A percentile compares a stretch with the other conserved stretches of the same genome.
Conservation (phyloP, 2,888 invertebrate species). For the Oxycera nigricornis region DNA sequence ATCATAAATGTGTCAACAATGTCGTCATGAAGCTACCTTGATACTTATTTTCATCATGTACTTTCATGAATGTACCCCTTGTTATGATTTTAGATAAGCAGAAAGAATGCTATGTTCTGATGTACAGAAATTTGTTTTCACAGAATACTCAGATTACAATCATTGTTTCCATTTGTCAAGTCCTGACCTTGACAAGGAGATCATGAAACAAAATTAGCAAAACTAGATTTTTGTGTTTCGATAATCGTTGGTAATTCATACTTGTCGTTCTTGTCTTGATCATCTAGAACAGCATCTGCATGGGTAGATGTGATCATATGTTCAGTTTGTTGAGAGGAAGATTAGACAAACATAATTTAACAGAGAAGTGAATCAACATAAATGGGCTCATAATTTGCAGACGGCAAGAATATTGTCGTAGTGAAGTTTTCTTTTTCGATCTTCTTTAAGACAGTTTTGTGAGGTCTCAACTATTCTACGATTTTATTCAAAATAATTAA, state of each 20-base stretch:
- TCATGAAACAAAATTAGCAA: neutral
- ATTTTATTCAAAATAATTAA: no score
- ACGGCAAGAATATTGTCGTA: no score
- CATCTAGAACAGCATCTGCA: no score
- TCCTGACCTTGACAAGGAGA: neutral
- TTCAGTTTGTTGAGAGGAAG: no score
- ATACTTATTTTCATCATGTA: neutral
- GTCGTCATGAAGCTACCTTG: neutral
- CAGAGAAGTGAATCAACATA: no score
- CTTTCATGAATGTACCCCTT: neutral
- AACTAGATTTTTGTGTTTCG: neutral
- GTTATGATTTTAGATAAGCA: neutral
- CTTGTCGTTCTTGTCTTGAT: no score
- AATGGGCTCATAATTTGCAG: no score
- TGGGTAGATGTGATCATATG: no score
- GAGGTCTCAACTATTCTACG: no score
- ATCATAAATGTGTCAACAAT: neutral
- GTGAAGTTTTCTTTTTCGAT: no score
- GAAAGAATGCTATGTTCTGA: neutral
- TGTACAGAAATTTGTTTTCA: neutral
- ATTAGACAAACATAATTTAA: no score
- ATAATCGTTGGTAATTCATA: constrained; percentile 2
- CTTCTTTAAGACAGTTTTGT: no score
- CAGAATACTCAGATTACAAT: neutral
- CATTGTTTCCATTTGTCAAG: neutral